phyloP scores from a whole-genome alignment of 2,888 invertebrate genomes.

The Dicyrtoma fusca region DNA sequence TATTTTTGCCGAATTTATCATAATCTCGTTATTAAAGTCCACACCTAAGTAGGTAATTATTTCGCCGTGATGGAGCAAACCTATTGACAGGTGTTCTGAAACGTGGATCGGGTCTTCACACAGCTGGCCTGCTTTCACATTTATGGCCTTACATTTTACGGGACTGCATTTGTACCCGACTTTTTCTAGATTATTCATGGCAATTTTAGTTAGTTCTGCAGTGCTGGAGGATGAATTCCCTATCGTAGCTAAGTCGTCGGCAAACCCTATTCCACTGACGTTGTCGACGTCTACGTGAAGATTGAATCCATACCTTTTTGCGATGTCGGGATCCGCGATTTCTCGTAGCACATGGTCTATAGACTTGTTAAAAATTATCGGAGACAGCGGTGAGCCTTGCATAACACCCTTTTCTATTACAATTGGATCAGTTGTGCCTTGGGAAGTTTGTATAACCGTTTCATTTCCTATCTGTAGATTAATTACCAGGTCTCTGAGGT shows the following conservation, averaged over 20 bases:
- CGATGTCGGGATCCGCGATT: constrained; percentile 20
- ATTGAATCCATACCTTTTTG: constrained; percentile 4
- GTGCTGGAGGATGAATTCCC: neutral
- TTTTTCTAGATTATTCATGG: neutral
- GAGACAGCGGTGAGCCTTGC: constrained; percentile 34
- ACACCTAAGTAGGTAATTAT: constrained; percentile 34
- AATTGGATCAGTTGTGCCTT: neutral
- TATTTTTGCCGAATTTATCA: constrained; percentile 9
- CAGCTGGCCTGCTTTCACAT: neutral
- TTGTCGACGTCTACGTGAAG: neutral
- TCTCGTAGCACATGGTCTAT: constrained; percentile 24
- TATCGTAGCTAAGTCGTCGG: constrained; percentile 10
- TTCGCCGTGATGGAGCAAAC: no score
- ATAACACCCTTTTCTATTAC: constrained; percentile 22
- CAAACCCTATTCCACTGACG: constrained; percentile 21
- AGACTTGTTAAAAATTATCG: constrained; percentile 33
- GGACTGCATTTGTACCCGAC: neutral
- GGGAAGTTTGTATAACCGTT: neutral
- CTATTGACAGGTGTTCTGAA: no score
- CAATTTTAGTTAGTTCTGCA: neutral
- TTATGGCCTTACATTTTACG: neutral
- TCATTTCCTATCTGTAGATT: neutral
- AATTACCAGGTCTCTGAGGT: neutral
- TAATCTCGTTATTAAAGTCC: constrained; percentile 30
- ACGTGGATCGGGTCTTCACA: neutral